phyloP scores from a whole-genome alignment of 2,113 vertebrate genomes.

The Brachyhypopomus occidentalis region DNA sequence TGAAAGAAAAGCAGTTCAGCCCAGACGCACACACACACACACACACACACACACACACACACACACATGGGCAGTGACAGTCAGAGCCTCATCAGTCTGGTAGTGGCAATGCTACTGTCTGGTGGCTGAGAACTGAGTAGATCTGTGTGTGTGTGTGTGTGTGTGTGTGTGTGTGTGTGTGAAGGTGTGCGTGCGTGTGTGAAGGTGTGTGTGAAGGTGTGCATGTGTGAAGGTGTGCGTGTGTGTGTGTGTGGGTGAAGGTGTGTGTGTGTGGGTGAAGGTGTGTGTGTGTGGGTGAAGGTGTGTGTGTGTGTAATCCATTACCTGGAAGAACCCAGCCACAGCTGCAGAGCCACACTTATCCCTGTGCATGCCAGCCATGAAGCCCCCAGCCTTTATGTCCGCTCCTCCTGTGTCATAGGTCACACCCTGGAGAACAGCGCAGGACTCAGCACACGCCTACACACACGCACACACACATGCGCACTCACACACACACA shows the following conservation, averaged over 20 bases:
- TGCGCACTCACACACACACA: neutral
- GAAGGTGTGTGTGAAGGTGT: too few species aligned
- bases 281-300: neutral
- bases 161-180: too few species aligned
- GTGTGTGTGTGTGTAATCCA: neutral
- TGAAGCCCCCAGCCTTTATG: constrained; percentile 80
- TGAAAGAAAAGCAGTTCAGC: constrained; percentile 42
- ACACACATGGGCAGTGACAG: too few species aligned
- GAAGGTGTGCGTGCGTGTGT: too few species aligned
- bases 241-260: too few species aligned
- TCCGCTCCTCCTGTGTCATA: constrained; percentile 83
- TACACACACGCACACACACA: neutral
- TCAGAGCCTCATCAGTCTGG: too few species aligned
- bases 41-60: too few species aligned
- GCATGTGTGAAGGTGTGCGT: too few species aligned
- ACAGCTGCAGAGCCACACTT: constrained; percentile 82
- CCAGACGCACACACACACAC: neutral
- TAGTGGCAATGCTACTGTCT: too few species aligned
- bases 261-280: too few species aligned
- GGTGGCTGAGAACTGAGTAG: too few species aligned
- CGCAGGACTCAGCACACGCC: neutral
- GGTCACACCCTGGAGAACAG: constrained; percentile 73
- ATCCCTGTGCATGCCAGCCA: constrained; percentile 85
- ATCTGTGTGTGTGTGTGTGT: too few species aligned
- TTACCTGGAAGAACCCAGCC: constrained; percentile 80